Evolutionary conservation across 1,140 invertebrate genomes (phyloP), one percentile per base, ranked within the genome.

Genomic region (Philopotamus ludificatus): DNA sequence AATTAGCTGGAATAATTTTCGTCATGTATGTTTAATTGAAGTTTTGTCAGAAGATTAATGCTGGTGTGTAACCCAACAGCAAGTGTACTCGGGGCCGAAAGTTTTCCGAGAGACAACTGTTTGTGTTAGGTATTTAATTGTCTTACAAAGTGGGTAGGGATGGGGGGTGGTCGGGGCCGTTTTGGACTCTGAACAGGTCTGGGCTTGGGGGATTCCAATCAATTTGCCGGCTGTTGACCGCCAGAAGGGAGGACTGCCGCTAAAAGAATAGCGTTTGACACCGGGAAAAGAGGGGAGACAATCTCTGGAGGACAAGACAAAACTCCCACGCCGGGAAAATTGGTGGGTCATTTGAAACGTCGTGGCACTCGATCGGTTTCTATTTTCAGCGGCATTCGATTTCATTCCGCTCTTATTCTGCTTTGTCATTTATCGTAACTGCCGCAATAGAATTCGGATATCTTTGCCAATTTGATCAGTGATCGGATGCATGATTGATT

Each of bases 211-310:
- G 22, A 47, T 12, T 16, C 44, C 44, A 47, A 47, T 60, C 57
- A 47, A 60, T 60, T 60, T 60, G 42, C 23, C 44, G 42, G 42
- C 42, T 60, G 42, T 60, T 60, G 55, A 60, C 44, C 57, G 15
- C 44, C 42, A 42, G 12, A 23, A 15, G 15, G 20, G 15, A 57
- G 16, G 16, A 21, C 18, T 42, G 16, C 18, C 22, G 28, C 34
- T 39, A 18, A 18, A 55, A 39, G 28, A 55, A 28, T 55, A 10
- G 21, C 12, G 12, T 34, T 12, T 34, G 28, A 34, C 28, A n/a
- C n/a, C n/a, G n/a, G 28, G 28, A 1, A 22, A 53, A 21, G 18
- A n/a, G 2, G 53, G 15, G 28, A 10, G 53, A 39, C n/a, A 26
- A 16, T 18, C 20, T 42, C 28, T 2, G 26, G 26, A 1, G 1